Conservation (phyloP, 1,140 invertebrate genomes). For the Delia radicum region DNA sequence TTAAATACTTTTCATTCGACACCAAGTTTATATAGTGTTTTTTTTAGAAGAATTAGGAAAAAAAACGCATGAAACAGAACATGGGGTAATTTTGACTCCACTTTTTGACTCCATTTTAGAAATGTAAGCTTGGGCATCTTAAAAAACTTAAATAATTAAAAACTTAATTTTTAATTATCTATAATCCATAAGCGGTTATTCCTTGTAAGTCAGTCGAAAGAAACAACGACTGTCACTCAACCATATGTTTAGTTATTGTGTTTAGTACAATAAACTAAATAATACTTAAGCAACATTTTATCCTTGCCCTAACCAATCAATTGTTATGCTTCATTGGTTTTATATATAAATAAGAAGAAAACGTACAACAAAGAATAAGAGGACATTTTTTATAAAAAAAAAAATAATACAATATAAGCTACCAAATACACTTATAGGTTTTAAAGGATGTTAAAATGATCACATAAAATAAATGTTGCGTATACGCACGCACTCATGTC, state of each 20-base stretch:
- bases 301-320: background rate
- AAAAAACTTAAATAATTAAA: no score
- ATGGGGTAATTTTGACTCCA: no score
- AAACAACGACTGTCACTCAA: background rate
- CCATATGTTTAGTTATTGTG: slow-evolving; percentile 7
- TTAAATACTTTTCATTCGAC: no score
- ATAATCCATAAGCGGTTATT: no score
- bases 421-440: no score
- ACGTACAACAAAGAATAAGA: background rate
- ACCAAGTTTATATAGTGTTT: no score
- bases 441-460: background rate
- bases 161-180: no score
- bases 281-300: background rate
- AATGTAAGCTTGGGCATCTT: no score
- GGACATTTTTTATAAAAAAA: no score
- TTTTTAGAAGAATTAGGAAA: no score
- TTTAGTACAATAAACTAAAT: background rate
- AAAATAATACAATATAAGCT: background rate
- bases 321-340: slow-evolving; percentile 17
- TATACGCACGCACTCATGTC: background rate
- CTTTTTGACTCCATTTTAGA: no score
- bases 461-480: background rate
- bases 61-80: no score
- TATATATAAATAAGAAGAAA: background rate
- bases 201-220: background rate